Percentiles rank a stretch among this genome's conserved stretches.
These are phyloP conservation scores for Biston betularia DNA, from an alignment of 2,888 invertebrate species.

Conservation along the genomic window DNA sequence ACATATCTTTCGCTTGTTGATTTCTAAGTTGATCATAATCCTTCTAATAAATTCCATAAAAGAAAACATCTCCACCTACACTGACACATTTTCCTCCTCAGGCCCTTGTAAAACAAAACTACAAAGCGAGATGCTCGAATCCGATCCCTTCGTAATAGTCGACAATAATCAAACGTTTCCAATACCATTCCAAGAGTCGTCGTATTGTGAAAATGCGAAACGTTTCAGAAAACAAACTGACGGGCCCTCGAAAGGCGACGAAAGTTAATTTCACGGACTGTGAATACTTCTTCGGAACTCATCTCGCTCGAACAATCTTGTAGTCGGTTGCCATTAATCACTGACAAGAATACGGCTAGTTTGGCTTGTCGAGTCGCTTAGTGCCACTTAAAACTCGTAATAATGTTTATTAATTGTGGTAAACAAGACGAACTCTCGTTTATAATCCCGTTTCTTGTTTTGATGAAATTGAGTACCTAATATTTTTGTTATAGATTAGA, in stretches of 20 bases:
- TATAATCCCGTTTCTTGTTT: not conserved
- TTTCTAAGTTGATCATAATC: not conserved
- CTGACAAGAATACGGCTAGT: conserved; percentile 69
- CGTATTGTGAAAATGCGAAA: conserved; percentile 63
- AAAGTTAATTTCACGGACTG: conserved; percentile 84
- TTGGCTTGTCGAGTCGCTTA: conserved; percentile 45
- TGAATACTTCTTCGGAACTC: conserved; percentile 80
- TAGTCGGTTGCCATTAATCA: conserved; percentile 78
- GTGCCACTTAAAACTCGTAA: conserved; percentile 29
- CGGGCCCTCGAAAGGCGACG: conserved; percentile 71
- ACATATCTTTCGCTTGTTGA: no score
- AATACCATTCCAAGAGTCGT: conserved; percentile 61
- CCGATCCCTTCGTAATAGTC: conserved; percentile 28
- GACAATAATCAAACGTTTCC: conserved; percentile 61
- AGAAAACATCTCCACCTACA: conserved; percentile 7
- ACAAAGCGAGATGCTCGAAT: conserved; percentile 40
- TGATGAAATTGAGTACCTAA: not conserved
- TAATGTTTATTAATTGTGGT: conserved; percentile 44
- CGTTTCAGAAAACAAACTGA: conserved; percentile 74
- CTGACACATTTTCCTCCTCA: conserved; percentile 11
- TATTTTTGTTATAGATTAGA: not conserved
- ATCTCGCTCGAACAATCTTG: conserved; percentile 79
- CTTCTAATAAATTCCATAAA: conserved; percentile 8
- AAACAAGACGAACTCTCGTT: conserved; percentile 37
- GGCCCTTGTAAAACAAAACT: conserved; percentile 13